Percentiles rank a stretch among this genome's conserved stretches.
Conservation (phyloP, 2,113 vertebrate species). For the Stegastes partitus region DNA sequence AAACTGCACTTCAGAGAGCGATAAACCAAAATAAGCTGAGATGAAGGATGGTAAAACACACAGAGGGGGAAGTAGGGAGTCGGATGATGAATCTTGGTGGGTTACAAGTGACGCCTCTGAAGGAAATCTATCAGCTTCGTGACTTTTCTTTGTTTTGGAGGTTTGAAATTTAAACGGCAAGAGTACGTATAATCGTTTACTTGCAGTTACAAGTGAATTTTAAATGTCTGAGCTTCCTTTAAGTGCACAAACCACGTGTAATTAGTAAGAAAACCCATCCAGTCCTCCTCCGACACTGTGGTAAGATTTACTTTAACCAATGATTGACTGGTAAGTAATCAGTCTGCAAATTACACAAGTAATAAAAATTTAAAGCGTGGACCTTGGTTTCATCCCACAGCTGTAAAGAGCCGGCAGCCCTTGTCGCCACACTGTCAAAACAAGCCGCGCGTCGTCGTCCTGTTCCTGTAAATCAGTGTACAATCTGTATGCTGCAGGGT, state of each 20-base stretch:
- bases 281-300: not conserved
- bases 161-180: too few species aligned
- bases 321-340: not conserved
- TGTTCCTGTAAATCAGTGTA: slow-evolving; percentile 25
- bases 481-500: slow-evolving; percentile 30
- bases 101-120: not conserved
- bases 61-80: not conserved
- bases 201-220: not conserved
- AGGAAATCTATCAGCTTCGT: too few species aligned
- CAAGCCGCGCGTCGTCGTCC: not conserved
- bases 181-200: not conserved
- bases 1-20: not conserved
- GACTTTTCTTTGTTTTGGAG: too few species aligned
- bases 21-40: not conserved
- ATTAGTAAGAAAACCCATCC: too few species aligned
- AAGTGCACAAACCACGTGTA: not conserved
- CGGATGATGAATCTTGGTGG: not conserved
- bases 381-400: not conserved
- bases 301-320: fast-evolving
- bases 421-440: slow-evolving; percentile 16
- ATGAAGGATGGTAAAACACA: not conserved
- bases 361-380: slow-evolving; percentile 8
- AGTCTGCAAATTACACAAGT: not conserved
- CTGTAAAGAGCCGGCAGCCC: not conserved
- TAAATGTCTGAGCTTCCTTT: not conserved